Conservation (phyloP, 2,113 vertebrate genomes). For the Passer domesticus region DNA sequence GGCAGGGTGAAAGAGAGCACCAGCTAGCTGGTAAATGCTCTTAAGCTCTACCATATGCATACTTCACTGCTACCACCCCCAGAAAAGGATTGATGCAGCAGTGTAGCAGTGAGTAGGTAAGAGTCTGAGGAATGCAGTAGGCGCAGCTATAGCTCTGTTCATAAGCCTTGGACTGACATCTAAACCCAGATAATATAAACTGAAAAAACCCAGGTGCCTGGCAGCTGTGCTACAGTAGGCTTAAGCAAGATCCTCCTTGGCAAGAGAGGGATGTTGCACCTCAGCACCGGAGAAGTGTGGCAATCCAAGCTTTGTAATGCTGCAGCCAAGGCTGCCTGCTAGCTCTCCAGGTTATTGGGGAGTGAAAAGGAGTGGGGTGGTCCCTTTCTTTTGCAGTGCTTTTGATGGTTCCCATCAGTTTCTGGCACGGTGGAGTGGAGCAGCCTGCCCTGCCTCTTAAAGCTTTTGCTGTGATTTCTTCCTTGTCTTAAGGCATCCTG, state of each 20-base stretch:
- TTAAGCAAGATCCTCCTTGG: neutral
- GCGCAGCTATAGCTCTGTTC: neutral
- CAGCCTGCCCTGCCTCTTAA: neutral
- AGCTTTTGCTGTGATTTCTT: neutral
- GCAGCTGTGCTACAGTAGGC: neutral
- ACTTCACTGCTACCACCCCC: neutral
- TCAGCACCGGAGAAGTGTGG: fast-evolving
- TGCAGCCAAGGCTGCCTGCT: neutral
- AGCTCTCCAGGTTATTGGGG: neutral
- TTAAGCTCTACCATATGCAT: neutral
- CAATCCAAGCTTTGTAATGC: neutral
- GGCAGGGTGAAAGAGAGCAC: neutral
- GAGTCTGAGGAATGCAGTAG: neutral
- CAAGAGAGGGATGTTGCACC: neutral
- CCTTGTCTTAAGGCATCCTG: neutral
- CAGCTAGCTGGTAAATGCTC: neutral
- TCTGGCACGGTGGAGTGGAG: neutral
- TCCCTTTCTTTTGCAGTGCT: fast-evolving
- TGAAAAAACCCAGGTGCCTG: neutral
- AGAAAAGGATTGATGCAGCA: neutral
- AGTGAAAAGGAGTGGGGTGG: neutral
- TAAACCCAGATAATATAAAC: neutral
- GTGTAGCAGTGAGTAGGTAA: neutral
- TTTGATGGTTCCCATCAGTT: neutral
- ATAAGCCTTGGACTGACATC: neutral